A percentile compares a stretch with the other conserved stretches of the same genome.
phyloP scores from a whole-genome alignment of 2,797 vertebrate genomes.

The Phataginus tetradactyla region DNA sequence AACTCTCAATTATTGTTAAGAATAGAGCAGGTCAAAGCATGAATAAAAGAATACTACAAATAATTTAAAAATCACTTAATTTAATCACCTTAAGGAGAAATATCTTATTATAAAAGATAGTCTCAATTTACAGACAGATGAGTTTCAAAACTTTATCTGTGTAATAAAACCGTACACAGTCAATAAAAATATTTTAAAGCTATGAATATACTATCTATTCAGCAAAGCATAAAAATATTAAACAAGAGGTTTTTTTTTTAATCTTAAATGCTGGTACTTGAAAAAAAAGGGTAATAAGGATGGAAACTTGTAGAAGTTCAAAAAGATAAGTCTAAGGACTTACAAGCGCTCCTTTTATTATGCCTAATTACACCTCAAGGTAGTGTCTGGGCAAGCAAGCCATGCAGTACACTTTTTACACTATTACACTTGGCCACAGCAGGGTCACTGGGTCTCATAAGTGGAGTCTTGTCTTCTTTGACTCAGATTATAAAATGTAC shows the following conservation, averaged over 20 bases:
- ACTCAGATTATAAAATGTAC: conserved; percentile 39
- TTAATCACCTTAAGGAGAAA: neutral
- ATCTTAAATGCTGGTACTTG: conserved; percentile 4
- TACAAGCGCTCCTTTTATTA: neutral
- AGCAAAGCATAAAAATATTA: conserved; percentile 54
- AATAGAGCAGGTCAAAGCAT: conserved; percentile 32
- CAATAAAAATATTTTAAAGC: conserved; percentile 46
- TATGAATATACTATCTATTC: neutral
- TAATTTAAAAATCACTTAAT: conserved; percentile 51
- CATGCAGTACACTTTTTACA: neutral
- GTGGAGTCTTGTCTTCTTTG: neutral
- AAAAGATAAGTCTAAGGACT: neutral
- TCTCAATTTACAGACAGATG: neutral
- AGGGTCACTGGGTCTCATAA: neutral
- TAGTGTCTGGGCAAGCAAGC: neutral
- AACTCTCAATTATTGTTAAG: conserved; percentile 3
- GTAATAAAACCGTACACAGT: neutral
- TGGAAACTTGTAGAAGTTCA: neutral
- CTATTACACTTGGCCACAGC: neutral
- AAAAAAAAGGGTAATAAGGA: neutral
- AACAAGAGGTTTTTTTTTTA: neutral
- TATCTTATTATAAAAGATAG: conserved; percentile 28
- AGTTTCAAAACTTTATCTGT: conserved; percentile 42
- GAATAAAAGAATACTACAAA: conserved; percentile 1
- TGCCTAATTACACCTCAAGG: neutral